Evolutionary conservation across 2,113 vertebrate species (phyloP).

Genomic region (human): DNA sequence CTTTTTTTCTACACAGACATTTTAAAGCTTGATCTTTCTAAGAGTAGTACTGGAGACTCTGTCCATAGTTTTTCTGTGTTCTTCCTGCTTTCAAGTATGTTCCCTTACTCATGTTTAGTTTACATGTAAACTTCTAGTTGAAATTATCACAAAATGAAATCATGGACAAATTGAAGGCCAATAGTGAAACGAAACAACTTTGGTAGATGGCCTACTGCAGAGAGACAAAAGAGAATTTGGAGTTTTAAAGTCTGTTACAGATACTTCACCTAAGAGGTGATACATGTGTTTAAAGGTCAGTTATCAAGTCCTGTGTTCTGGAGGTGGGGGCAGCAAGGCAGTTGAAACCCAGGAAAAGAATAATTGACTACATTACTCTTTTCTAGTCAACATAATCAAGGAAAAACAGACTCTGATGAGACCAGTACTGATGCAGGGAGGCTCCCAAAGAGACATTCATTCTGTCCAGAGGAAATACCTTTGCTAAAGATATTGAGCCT

Average conservation of each 20-base stretch:
- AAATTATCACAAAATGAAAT: background rate
- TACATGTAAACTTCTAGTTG: background rate
- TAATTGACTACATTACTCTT: background rate
- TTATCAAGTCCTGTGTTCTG: background rate
- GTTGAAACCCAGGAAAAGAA: background rate
- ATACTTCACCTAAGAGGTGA: background rate
- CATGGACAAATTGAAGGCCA: background rate
- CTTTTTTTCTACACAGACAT: background rate
- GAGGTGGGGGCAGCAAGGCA: background rate
- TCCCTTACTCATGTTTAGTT: background rate
- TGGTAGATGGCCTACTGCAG: background rate
- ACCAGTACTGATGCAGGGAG: background rate
- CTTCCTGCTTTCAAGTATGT: background rate
- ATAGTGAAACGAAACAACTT: background rate
- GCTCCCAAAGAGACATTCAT: background rate
- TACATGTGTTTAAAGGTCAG: background rate
- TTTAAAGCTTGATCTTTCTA: background rate
- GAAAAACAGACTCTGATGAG: background rate
- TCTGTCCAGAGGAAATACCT: background rate
- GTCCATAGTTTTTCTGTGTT: background rate
- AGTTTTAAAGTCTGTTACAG: background rate
- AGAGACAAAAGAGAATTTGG: background rate
- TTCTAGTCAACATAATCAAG: background rate
- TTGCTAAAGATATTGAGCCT: background rate
- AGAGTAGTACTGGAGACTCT: background rate